These are phyloP conservation scores for Spicauda simplicius DNA, from an alignment of 2,888 invertebrate genomes.

Conservation along the genomic window DNA sequence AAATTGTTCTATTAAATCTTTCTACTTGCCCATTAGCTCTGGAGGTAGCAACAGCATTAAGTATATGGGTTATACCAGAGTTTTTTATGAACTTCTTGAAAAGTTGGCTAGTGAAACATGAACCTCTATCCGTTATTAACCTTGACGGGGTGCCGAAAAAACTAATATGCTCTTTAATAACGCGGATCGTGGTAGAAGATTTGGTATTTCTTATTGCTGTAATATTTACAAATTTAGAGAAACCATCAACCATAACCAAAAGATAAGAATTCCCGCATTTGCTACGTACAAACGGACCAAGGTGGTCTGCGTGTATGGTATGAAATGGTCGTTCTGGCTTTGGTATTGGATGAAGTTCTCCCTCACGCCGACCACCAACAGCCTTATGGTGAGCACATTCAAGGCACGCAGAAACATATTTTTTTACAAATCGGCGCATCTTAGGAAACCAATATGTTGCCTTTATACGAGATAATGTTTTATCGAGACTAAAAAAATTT, in stretches of 20 bases:
- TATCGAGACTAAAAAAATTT: conserved; percentile 15
- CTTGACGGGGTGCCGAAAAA: background rate
- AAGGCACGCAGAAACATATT: background rate
- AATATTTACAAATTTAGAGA: background rate
- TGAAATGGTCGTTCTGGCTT: background rate
- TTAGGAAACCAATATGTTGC: conserved; percentile 7
- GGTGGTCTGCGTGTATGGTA: conserved; percentile 3
- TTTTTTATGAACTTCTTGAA: background rate
- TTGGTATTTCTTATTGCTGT: background rate
- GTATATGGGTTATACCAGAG: too few species aligned
- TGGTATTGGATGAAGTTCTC: background rate
- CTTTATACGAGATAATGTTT: conserved; percentile 4
- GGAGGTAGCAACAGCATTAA: too few species aligned
- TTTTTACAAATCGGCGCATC: too few species aligned
- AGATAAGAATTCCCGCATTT: conserved; percentile 4
- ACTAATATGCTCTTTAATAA: background rate
- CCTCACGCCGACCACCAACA: background rate
- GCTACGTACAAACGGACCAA: conserved; percentile 7
- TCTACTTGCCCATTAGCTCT: too few species aligned
- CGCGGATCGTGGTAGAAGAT: background rate
- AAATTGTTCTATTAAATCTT: too few species aligned
- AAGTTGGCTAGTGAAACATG: background rate
- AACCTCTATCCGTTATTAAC: background rate
- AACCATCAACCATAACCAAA: background rate
- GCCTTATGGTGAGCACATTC: background rate